Evolutionary conservation across 2,113 vertebrate genomes (phyloP), one percentile per base, ranked within the genome.

Genomic region (Syngnathus floridae): DNA sequence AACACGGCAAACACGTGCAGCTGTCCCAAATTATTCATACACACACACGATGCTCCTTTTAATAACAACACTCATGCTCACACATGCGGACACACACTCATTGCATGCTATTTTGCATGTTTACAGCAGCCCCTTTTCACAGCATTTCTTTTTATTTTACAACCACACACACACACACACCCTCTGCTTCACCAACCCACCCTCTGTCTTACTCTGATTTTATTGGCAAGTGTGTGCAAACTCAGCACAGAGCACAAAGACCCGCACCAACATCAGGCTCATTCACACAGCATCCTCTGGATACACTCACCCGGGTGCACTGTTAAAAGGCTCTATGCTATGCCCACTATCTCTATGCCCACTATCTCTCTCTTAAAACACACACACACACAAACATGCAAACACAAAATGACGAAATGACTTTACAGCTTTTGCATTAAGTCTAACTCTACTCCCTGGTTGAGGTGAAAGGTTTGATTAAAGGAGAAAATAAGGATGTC

Each of bases 191-290:
- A 49, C 61, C 48, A 31, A 71, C 54, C 41, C 46, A 16, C 55
- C 21, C 46, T 64, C 26, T 58, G 66, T 82, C 56, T 72, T 60
- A 59, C 52, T 64, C 31, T 43, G 26, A 17, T 13, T 68, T 35
- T 62, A 63, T 48, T 56, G 38, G 49, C 43, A 35, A 62, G 67
- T 69, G 57, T 56, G 49, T 76, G 75, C 72, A 74, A 73, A 71
- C 77, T 86, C 80, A 84, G 81, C 81, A 85, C 63, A 74, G 66
- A 68, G 55, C 82, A 86, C 84, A 86, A 88, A 88, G 83, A 84
- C 78, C 70, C 61, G 82, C 74, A 84, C 78, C 81, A 78, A 86
- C 82, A 79, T 86, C 86, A 82, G 75, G 76, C 69, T 80, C 76
- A 79, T 82, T 85, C 83, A 88, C 78, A 86, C 70, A 74, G 76